Evolutionary conservation across 2,888 invertebrate genomes (phyloP), one percentile per base, ranked within the genome.

Genomic region (Caradrina kadenii): DNA sequence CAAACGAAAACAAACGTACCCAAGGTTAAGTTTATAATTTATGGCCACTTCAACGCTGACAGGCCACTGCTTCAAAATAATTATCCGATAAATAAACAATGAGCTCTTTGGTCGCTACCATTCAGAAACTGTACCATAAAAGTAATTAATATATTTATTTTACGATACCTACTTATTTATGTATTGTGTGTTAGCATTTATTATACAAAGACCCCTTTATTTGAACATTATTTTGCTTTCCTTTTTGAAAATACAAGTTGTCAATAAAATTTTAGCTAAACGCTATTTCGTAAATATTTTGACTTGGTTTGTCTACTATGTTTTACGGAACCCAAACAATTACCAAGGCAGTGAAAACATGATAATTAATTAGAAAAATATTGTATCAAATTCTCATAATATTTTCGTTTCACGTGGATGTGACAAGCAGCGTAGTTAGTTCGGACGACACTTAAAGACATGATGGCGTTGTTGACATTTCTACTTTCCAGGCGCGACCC

Each of bases 1-100:
- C 17, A 87, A 90, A 89, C 88, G 89, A 90, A 94, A 95, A 94
- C 94, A 95, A 94, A 92, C 92, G 87, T 86, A 86, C 84, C 90
- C 93, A 94, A 94, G 94, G 95, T 94, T 95, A 93, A 92, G 91
- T 90, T 93, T 90, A 92, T 94, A 93, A 95, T 95, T 95, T 95
- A 95, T 93, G 79, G 88, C 93, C 93, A 93, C 96, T 96, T 92
- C 87, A 91, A 83, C 81, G 92, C 85, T 90, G 94, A 94, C 94
- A 92, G 90, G 86, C 81, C 83, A 84, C 82, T 86, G 84, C 87
- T 89, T 88, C 87, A 90, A 93, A 92, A 79, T 82, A 91, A 87
- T 89, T 91, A 88, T 87, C 86, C 82, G 83, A 81, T 86, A 85
- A 87, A 88, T 91, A 93, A 94, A 94, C 94, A 95, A 94, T 91